Evolutionary conservation across 2,113 vertebrate species (phyloP), one percentile per base, ranked within the genome.

Genomic region (Siniperca chuatsi): DNA sequence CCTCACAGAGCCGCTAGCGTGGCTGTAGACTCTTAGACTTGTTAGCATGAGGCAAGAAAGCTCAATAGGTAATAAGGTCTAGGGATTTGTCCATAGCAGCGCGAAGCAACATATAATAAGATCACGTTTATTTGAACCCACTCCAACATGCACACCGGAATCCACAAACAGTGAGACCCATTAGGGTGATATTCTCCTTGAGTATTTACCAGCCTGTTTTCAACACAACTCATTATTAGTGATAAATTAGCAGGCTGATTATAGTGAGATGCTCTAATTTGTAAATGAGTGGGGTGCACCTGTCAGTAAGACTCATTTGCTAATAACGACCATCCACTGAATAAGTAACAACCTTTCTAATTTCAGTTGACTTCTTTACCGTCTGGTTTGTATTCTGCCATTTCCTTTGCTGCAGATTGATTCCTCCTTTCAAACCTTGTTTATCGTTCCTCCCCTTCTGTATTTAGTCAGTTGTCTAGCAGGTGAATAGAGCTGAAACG

Each of bases 201-300:
- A 93, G 75, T 90, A 87, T 94, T 93, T 84, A 93, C 83, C 89
- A 83, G 86, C 83, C 85, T 93, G 87, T 92, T 93, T 90, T 93
- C 90, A 91, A 88, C 89, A 88, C 86, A 84, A 80, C 90, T 94
- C 94, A 93, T 95, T 95, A 95, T 92, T 93, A 86, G 90, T 94
- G 92, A 94, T 94, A 85, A 92, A 95, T 95, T 94, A 94, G 83
- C 83, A n/a, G 79, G 82, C 78, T 94, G 92, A 96, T 96, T 92
- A 95, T 87, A 90, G 93, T 89, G 89, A 94, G 94, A 93, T 90
- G 92, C 88, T 94, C 90, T 90, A 74, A 81, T 91, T 92, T 90
- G 90, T 91, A 95, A 95, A 95, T 90, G 92, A 94, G 92, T 84
- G 90, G 90, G 92, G 71, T 89, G 93, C 90, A 93, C 92, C 93